Conservation (phyloP, 2,113 vertebrate species). For the Pantherophis guttatus region DNA sequence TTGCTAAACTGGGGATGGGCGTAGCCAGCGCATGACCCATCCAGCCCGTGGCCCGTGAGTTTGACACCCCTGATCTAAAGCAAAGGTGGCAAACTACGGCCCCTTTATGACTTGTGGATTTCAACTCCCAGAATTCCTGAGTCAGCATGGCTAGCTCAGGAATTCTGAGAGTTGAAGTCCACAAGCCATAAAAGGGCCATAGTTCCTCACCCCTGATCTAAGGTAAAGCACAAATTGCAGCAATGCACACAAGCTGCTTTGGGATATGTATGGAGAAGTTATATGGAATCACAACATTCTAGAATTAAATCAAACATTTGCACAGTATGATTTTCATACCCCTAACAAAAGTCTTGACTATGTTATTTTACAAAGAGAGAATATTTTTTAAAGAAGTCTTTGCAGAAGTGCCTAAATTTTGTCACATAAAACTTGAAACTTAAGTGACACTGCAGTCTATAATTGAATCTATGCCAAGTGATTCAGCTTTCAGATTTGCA, state of each 20-base stretch:
- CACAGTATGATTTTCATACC: conserved; percentile 80
- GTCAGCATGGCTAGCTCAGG: neutral
- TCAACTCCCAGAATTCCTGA: neutral
- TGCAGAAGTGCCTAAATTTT: conserved; percentile 88
- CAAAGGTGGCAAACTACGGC: neutral
- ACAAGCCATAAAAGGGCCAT: neutral
- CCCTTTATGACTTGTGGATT: neutral
- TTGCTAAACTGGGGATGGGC: too few species aligned
- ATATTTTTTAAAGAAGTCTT: conserved; percentile 81
- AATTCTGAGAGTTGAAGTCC: neutral
- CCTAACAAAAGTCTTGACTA: conserved; percentile 79
- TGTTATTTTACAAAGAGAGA: conserved; percentile 82
- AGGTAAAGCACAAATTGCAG: conserved; percentile 76
- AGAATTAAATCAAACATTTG: conserved; percentile 74
- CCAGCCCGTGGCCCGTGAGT: too few species aligned
- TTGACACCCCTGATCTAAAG: conserved; percentile 17
- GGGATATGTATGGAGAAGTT: conserved; percentile 72
- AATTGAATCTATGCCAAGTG: conserved; percentile 59
- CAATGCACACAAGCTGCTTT: conserved; percentile 67
- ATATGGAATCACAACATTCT: conserved; percentile 68
- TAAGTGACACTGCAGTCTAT: conserved; percentile 71
- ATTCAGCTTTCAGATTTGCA: conserved; percentile 70
- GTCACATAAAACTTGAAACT: conserved; percentile 79
- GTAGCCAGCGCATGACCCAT: too few species aligned
- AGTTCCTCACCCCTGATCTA: neutral